Evolutionary conservation across 1,140 invertebrate species (phyloP).

Genomic region (Pseudachorutes palmiensis): DNA sequence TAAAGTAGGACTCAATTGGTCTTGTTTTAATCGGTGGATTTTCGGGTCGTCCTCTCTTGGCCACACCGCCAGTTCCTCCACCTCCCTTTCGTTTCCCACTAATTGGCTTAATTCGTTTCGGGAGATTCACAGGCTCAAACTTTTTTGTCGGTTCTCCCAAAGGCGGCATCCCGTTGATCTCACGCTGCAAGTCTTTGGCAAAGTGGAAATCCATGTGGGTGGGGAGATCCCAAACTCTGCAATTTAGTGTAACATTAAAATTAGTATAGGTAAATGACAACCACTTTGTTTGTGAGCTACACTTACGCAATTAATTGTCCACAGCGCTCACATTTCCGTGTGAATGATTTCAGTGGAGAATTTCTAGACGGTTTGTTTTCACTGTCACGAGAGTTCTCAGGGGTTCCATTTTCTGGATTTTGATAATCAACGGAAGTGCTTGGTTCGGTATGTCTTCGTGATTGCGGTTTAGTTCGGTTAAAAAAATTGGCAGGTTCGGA

Average conservation of each 20-base stretch:
- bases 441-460: no score
- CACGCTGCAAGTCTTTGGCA: conserved; percentile 30
- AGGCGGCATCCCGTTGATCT: conserved; percentile 28
- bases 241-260: no score
- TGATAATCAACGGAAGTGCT: no score
- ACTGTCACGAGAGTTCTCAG: neutral
- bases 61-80: neutral
- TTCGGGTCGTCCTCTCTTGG: conserved; percentile 18
- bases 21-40: neutral
- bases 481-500: no score
- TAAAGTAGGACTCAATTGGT: conserved; percentile 26
- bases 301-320: conserved; percentile 14
- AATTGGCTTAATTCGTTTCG: conserved; percentile 14
- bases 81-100: neutral
- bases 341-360: conserved; percentile 11
- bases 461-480: no score
- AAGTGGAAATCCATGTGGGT: conserved; percentile 34
- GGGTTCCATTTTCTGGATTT: neutral
- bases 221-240: conserved; percentile 21
- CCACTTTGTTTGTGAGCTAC: no score
- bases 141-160: neutral
- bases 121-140: neutral
- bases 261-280: no score
- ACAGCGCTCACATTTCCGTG: conserved; percentile 26
- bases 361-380: neutral